Evolutionary conservation across 2,797 vertebrate species (phyloP).

Genomic region (Nothura maculosa): DNA sequence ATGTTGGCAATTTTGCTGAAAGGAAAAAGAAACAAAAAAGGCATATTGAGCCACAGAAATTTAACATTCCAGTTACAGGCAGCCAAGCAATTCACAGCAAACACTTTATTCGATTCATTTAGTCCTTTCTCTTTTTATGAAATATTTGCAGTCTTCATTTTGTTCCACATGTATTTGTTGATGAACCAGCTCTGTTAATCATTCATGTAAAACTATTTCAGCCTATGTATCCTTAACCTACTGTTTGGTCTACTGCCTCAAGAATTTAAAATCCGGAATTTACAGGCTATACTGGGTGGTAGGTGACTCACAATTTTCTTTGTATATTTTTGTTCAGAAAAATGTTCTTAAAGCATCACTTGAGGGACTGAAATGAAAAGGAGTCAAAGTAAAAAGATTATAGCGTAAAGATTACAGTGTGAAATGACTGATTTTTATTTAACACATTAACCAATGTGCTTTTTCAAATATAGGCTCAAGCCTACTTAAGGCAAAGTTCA

Average conservation of each 20-base stretch:
- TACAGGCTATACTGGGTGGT: neutral
- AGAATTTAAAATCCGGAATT: neutral
- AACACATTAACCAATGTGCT: constrained; percentile 49
- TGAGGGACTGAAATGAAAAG: neutral
- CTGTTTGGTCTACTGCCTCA: neutral
- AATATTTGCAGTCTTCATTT: neutral
- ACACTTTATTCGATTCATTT: neutral
- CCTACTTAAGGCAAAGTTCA: constrained; percentile 72
- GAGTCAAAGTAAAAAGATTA: constrained; percentile 32
- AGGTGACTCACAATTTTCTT: neutral
- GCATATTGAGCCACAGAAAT: neutral
- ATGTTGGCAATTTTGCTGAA: neutral
- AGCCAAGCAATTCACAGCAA: neutral
- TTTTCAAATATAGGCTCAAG: constrained; percentile 54
- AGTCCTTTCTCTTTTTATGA: neutral
- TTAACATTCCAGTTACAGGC: neutral
- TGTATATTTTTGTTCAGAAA: neutral
- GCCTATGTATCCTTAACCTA: neutral
- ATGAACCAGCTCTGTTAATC: neutral
- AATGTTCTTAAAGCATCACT: neutral
- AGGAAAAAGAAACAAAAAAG: neutral
- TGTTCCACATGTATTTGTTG: neutral
- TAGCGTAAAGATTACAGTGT: neutral
- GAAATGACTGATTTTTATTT: constrained; percentile 54
- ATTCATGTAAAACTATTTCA: neutral